These are phyloP conservation scores for Nanorana parkeri DNA, from an alignment of 2,113 vertebrate genomes.

Conservation along the genomic window DNA sequence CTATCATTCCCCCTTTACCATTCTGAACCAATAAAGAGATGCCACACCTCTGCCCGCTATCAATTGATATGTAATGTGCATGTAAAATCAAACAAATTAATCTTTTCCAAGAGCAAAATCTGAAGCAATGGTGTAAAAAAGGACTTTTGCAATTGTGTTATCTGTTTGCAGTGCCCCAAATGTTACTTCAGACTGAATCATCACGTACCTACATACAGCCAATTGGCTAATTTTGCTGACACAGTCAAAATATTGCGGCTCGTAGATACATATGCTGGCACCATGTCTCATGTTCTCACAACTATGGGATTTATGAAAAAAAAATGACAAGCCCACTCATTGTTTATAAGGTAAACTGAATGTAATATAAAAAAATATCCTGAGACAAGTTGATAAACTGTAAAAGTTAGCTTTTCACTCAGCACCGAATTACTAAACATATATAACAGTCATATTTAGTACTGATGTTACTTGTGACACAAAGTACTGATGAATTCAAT, in stretches of 20 bases:
- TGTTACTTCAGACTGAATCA: no score
- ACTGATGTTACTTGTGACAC: background rate
- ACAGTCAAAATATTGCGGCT: background rate
- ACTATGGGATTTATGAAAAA: background rate
- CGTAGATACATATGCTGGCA: background rate
- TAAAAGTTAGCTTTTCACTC: background rate
- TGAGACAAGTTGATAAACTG: conserved; percentile 25
- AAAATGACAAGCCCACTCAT: background rate
- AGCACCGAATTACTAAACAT: conserved; percentile 27
- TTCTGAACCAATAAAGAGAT: no score
- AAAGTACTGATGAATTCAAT: conserved; percentile 1
- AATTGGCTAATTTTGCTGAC: background rate
- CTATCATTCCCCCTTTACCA: no score
- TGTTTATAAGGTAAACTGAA: background rate
- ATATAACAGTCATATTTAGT: background rate
- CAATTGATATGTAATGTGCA: no score
- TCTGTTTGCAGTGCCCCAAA: no score
- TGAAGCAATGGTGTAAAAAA: no score
- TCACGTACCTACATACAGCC: no score
- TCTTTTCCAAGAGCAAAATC: no score
- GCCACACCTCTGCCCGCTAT: no score
- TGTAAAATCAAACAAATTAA: no score
- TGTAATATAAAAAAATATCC: background rate
- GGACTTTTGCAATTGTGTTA: no score
- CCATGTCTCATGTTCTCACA: background rate